Evolutionary conservation across 2,797 vertebrate species (phyloP), one percentile per base, ranked within the genome.

Genomic region (Spheniscus humboldti): DNA sequence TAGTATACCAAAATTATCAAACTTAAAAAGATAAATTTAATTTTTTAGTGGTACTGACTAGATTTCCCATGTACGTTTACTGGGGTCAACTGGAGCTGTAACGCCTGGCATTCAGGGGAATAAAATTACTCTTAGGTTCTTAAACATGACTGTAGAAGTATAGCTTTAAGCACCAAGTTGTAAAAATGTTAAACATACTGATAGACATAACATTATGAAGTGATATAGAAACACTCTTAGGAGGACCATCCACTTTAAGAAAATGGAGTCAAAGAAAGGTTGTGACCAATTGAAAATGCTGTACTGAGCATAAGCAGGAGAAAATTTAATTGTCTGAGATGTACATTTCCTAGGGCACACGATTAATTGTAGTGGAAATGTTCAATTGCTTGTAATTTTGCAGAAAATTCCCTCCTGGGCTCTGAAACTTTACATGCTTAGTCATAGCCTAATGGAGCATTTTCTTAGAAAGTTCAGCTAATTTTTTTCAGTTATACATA

Each of bases 341-440:
- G 89, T 80, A 83, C 23, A 48, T 96, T 96, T 97, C 92, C 95
- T 94, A 94, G 81, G 93, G 94, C 93, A 82, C 52, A 77, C 3
- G 47, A 96, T 97, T 96, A 97, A 97, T 97, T 97, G 91, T 93
- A 91, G 77, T 94, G 81, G 94, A 97, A 96, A 96, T 82, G 92
- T 94, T 97, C 97, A 95, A 92, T 94, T 96, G 96, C 96, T 96
- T 96, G 91, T 96, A 97, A 96, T 96, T 97, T 97, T 94, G 94
- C 86, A 95, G 88, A 89, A 94, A 97, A 96, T 93, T 96, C 95
- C 92, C 96, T 96, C 67, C 75, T 97, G 96, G 96, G 91, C 87
- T 95, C 91, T 96, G 81, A 94, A 97, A 97, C 78, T 92, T 96
- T 93, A 47, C 56, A 72, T 94, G 82, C 89, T 96, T 95, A 91